These are phyloP conservation scores for Helicoverpa armigera DNA, from an alignment of 1,140 invertebrate species.

Conservation along the genomic window DNA sequence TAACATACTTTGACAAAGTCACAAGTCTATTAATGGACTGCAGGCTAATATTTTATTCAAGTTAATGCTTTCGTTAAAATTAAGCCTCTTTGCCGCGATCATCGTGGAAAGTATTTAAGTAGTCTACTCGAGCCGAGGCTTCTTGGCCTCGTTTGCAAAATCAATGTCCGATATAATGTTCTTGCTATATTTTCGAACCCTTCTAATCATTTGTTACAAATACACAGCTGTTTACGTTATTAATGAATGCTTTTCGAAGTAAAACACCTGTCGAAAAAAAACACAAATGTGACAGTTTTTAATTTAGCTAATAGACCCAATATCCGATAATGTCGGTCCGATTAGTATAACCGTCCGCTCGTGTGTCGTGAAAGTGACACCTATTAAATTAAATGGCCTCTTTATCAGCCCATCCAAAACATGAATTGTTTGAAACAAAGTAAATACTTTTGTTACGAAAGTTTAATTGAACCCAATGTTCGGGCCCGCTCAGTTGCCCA, in stretches of 20 bases:
- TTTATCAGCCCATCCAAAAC: conserved; percentile 12
- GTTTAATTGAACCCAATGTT: conserved; percentile 37
- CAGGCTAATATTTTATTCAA: conserved; percentile 24
- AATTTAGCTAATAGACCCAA: conserved; percentile 19
- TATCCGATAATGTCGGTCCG: conserved; percentile 16
- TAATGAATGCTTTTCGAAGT: no score
- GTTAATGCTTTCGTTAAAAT: not conserved
- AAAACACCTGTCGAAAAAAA: no score
- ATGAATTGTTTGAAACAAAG: conserved; percentile 11
- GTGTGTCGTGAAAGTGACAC: conserved; percentile 12
- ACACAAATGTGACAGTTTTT: not conserved
- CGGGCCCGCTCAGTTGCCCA: not conserved
- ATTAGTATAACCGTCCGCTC: not conserved
- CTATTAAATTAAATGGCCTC: conserved; percentile 15
- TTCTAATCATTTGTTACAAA: not conserved
- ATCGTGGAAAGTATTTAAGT: conserved; percentile 14
- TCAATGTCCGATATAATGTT: conserved; percentile 40
- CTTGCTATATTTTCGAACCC: not conserved
- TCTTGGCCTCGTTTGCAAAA: conserved; percentile 22
- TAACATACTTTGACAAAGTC: not conserved
- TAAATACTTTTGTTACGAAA: conserved; percentile 34
- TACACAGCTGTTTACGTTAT: no score
- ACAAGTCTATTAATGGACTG: not conserved
- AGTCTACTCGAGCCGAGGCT: not conserved
- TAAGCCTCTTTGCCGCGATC: conserved; percentile 9